Evolutionary conservation across 1,140 invertebrate species (phyloP).

Genomic region (Palaemon carinicauda): DNA sequence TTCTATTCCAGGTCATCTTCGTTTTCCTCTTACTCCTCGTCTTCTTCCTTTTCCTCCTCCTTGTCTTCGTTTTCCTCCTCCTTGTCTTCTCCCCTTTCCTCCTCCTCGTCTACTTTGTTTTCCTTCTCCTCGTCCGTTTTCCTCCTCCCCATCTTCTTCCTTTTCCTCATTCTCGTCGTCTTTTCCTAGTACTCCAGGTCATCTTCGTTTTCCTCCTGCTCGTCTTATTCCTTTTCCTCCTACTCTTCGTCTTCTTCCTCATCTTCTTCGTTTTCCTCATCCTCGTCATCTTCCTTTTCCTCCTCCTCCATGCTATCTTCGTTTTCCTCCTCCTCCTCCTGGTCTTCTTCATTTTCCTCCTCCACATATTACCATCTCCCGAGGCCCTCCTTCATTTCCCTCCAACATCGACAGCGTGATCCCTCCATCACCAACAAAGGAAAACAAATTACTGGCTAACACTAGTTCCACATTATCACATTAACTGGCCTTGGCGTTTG

Average conservation of each 20-base stretch:
- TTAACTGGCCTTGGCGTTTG: too few relatives aligned
- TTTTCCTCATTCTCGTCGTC: background rate
- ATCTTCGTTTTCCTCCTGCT: too few relatives aligned
- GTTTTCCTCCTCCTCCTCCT: background rate
- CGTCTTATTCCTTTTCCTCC: background rate
- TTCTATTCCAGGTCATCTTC: background rate
- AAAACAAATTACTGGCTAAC: background rate
- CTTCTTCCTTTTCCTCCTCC: background rate
- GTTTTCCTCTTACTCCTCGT: background rate
- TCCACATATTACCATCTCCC: too few relatives aligned
- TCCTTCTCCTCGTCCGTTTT: too few relatives aligned
- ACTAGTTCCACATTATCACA: too few relatives aligned
- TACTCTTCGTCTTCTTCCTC: background rate
- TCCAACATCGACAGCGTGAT: background rate
- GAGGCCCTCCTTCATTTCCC: background rate
- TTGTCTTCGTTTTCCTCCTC: background rate
- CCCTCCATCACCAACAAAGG: background rate
- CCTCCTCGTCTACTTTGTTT: background rate
- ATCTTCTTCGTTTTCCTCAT: background rate
- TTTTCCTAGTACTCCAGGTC: too few relatives aligned
- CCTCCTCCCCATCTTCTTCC: background rate
- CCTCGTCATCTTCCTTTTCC: background rate
- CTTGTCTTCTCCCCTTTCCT: background rate
- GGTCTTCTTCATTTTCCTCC: background rate
- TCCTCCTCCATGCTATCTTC: background rate